Evolutionary conservation across 1,140 invertebrate genomes (phyloP).

Genomic region (Drosophila kepulauana): DNA sequence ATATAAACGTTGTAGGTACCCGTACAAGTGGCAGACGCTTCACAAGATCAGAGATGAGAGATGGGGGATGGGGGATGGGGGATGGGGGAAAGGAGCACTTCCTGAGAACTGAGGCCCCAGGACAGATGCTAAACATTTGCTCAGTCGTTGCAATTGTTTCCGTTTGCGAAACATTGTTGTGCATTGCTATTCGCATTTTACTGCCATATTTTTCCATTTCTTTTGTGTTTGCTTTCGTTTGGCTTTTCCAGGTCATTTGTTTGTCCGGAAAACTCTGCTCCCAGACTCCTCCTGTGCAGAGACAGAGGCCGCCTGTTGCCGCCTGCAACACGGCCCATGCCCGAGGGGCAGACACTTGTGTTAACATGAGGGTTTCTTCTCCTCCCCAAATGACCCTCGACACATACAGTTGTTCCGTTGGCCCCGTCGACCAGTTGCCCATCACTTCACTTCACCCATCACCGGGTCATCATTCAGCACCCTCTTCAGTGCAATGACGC

Average conservation of each 20-base stretch:
- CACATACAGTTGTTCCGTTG: not conserved
- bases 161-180: conserved; percentile 53
- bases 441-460: not conserved
- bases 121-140: conserved; percentile 79
- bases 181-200: conserved; percentile 37
- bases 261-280: conserved; percentile 64
- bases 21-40: not conserved
- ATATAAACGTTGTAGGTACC: conserved; percentile 5
- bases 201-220: conserved; percentile 48
- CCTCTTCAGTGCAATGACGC: conserved; percentile 66
- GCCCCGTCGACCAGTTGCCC: conserved; percentile 16
- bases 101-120: conserved; percentile 28
- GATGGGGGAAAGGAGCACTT: conserved; percentile 4
- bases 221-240: conserved; percentile 62
- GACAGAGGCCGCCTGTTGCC: not conserved
- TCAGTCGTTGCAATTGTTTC: conserved; percentile 78
- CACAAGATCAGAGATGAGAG: too few species aligned
- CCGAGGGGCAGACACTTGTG: conserved; percentile 67
- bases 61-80: too few species aligned
- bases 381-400: conserved; percentile 14
- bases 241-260: conserved; percentile 80
- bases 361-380: conserved; percentile 48
- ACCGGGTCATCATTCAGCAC: conserved; percentile 15
- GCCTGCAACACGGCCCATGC: conserved; percentile 41
- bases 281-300: conserved; percentile 1